Percentiles rank a stretch among this genome's conserved stretches.
phyloP scores from a whole-genome alignment of 2,888 invertebrate species.

The Dolichomitus sp. region DNA sequence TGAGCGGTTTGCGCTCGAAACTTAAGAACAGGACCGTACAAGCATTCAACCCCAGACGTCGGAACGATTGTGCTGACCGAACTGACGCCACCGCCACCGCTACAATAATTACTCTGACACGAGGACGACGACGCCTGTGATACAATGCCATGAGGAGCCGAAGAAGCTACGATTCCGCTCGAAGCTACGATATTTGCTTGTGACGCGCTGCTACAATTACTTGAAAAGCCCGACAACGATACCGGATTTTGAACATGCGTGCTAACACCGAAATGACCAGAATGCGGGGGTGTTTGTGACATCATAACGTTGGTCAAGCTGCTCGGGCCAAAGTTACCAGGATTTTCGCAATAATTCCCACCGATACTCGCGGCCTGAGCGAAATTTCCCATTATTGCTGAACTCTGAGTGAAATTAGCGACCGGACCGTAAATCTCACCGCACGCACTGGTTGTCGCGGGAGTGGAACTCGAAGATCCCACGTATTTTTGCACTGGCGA shows the following conservation, averaged over 20 bases:
- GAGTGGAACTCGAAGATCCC: slow-evolving; percentile 59
- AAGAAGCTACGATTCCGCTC: neutral
- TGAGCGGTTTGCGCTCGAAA: slow-evolving; percentile 80
- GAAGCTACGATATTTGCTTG: neutral
- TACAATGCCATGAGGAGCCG: neutral
- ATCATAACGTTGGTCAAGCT: slow-evolving; percentile 71
- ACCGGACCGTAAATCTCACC: slow-evolving; percentile 84
- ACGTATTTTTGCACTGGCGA: slow-evolving; percentile 82
- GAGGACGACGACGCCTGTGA: slow-evolving; percentile 62
- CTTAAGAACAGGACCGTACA: slow-evolving; percentile 85
- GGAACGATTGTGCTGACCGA: slow-evolving; percentile 67
- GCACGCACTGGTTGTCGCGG: slow-evolving; percentile 63
- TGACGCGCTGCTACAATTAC: slow-evolving; percentile 44
- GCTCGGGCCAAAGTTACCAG: slow-evolving; percentile 75
- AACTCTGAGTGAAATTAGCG: slow-evolving; percentile 83
- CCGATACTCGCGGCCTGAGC: slow-evolving; percentile 80
- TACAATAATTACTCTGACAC: slow-evolving; percentile 59
- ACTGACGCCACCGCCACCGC: slow-evolving; percentile 69
- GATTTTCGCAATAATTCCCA: slow-evolving; percentile 79
- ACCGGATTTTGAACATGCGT: slow-evolving; percentile 69
- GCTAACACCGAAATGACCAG: slow-evolving; percentile 65
- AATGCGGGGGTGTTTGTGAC: slow-evolving; percentile 50
- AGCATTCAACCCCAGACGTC: slow-evolving; percentile 75
- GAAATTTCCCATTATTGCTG: slow-evolving; percentile 83
- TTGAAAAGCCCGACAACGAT: slow-evolving; percentile 56